Base-by-base conservation (phyloP, 2,113 vertebrate genomes). In the Eidolon helvum region DNA sequence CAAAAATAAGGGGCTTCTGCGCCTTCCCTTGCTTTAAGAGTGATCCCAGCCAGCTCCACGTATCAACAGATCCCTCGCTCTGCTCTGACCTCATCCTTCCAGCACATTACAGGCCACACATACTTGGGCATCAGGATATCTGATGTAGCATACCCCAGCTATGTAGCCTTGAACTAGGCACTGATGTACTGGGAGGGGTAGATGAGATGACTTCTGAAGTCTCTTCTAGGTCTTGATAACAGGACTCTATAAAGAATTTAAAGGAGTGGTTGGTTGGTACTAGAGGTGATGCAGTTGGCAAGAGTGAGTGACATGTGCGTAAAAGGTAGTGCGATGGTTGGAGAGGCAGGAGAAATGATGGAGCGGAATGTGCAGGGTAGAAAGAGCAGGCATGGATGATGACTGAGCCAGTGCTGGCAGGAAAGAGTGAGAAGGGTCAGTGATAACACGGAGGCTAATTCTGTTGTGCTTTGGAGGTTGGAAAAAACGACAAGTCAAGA, bases 141-240 rank as follows among this genome's bases (percentile, higher is more conserved):
- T 14, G 10, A 30, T 5, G 53, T 57, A 50, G 33, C 26, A 24
- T 1, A 4, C 22, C 43, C 16, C 12, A 50, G 63, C 59, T 10
- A 4, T 21, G 55, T 53, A 43, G n/a, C 84, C 72, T 43, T 40
- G 50, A 83, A 15, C 66, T 1, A 26, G 30, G 11, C 61, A 2
- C 45, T 75, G 19, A 28, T 1, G 3, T 7, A 2, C 7, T 10
- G 15, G 14, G 3, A 8, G 4, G 12, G 16, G 50, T 40, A n/a
- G 22, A 45, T 14, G 35, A 63, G 10, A 45, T 30, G 33, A 74
- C 16, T 59, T 53, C 21, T 10, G 15, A 16, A 48, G 28, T 79
- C 50, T 79, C 88, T 50, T 87, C 65, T 48, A 68, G 66, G 48
- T 40, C 43, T 33, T 48, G 35, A 43, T 2, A 55, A 14, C 26